Percentiles rank a stretch among this genome's conserved stretches.
These are phyloP conservation scores for Cryptocephalus primarius DNA, from an alignment of 2,888 invertebrate species.

Conservation along the genomic window DNA sequence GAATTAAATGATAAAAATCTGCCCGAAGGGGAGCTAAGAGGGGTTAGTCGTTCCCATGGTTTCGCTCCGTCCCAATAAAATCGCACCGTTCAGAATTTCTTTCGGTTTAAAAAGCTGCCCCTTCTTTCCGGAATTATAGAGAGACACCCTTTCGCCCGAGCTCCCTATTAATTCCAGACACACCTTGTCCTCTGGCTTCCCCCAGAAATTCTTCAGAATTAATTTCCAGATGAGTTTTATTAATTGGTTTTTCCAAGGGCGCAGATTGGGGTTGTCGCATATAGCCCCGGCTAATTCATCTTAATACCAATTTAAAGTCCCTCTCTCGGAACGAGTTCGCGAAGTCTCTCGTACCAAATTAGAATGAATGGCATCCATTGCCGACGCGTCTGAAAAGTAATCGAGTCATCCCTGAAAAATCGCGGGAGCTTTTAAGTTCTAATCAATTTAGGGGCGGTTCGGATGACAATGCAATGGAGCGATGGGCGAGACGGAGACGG, in stretches of 20 bases:
- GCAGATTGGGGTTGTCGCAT: background rate
- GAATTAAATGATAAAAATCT: too few relatives aligned
- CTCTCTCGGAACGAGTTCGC: conserved; percentile 2
- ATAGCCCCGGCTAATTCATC: conserved; percentile 17
- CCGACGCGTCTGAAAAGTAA: conserved; percentile 12
- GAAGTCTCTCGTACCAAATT: conserved; percentile 20
- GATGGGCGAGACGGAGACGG: too few relatives aligned
- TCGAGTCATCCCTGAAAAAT: conserved; percentile 27
- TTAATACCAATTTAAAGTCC: conserved; percentile 17
- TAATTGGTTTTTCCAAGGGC: conserved; percentile 11
- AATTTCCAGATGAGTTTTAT: conserved; percentile 15
- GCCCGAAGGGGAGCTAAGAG: too few relatives aligned
- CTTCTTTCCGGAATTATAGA: too few relatives aligned
- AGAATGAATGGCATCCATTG: conserved; percentile 19
- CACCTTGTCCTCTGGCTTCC: background rate
- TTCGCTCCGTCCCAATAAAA: too few relatives aligned
- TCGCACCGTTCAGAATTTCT: too few relatives aligned
- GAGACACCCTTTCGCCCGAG: too few relatives aligned
- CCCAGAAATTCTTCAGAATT: conserved; percentile 4
- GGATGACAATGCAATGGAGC: too few relatives aligned
- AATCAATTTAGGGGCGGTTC: conserved; percentile 20
- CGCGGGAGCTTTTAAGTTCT: conserved; percentile 20
- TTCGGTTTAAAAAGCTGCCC: too few relatives aligned
- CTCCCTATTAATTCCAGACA: too few relatives aligned
- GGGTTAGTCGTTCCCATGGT: too few relatives aligned